Percentiles rank a stretch among this genome's conserved stretches.
phyloP scores from a whole-genome alignment of 2,888 invertebrate species.

The Hemicrepidius hirtus region DNA sequence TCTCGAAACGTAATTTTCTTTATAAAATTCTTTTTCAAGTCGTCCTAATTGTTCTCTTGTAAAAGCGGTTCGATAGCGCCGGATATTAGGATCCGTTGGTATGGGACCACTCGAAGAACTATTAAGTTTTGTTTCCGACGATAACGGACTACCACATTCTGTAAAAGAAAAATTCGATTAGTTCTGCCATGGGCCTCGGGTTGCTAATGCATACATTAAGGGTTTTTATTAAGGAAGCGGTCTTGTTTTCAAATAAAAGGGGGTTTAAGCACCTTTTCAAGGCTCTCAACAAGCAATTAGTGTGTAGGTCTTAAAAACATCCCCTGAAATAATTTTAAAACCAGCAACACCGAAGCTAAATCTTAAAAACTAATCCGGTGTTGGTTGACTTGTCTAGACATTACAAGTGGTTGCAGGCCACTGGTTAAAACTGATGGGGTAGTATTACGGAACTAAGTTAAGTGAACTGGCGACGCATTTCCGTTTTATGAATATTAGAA shows the following conservation, averaged over 20 bases:
- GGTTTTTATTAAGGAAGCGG: background rate
- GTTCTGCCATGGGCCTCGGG: too few species aligned
- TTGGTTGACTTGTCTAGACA: conserved; percentile 48
- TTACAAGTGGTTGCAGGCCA: conserved; percentile 54
- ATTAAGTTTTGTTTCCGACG: conserved; percentile 59
- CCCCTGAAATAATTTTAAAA: conserved; percentile 68
- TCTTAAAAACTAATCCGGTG: conserved; percentile 61
- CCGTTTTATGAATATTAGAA: too few species aligned
- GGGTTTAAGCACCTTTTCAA: conserved; percentile 61
- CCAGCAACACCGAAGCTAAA: conserved; percentile 50
- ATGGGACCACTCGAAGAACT: conserved; percentile 49
- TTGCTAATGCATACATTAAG: too few species aligned
- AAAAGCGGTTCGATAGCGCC: conserved; percentile 97
- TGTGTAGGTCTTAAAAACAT: conserved; percentile 64
- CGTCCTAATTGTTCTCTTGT: conserved; percentile 94
- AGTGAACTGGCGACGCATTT: conserved; percentile 60
- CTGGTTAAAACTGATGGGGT: conserved; percentile 43
- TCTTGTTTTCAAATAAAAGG: background rate
- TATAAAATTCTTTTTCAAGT: conserved; percentile 96
- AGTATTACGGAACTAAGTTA: conserved; percentile 49
- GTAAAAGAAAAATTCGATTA: conserved; percentile 46
- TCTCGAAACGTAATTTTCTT: conserved; percentile 97
- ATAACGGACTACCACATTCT: conserved; percentile 73
- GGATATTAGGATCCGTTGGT: conserved; percentile 79
- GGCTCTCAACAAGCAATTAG: conserved; percentile 51